These are phyloP conservation scores for Diloba caeruleocephala DNA, from an alignment of 2,888 invertebrate genomes.

Conservation along the genomic window DNA sequence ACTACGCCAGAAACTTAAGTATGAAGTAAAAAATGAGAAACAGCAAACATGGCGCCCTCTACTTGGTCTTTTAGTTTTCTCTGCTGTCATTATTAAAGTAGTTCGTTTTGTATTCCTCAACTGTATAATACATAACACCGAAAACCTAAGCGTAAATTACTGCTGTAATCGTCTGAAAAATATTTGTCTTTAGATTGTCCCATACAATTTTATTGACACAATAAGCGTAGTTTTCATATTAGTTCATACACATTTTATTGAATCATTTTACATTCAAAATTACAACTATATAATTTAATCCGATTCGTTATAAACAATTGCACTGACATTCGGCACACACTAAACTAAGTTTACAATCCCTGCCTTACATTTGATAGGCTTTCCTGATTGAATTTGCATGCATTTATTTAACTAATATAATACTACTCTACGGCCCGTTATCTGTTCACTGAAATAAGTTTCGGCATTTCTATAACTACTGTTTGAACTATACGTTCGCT, in stretches of 20 bases:
- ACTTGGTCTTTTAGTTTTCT: slow-evolving; percentile 19
- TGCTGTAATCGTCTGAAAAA: slow-evolving; percentile 75
- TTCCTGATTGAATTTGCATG: slow-evolving; percentile 26
- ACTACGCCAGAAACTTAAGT: slow-evolving; percentile 14
- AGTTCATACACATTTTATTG: slow-evolving; percentile 56
- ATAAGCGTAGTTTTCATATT: slow-evolving; percentile 74
- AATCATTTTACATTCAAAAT: slow-evolving; percentile 53
- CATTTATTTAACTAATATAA: slow-evolving; percentile 45
- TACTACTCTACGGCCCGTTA: slow-evolving; percentile 48
- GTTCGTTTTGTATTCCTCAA: slow-evolving; percentile 51
- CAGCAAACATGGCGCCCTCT: slow-evolving; percentile 23
- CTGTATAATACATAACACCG: slow-evolving; percentile 65
- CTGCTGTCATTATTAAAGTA: slow-evolving; percentile 19
- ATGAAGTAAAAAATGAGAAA: slow-evolving; percentile 24
- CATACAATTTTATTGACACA: slow-evolving; percentile 73
- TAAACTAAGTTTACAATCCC: slow-evolving; percentile 45
- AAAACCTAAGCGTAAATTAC: slow-evolving; percentile 70
- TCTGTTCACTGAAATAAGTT: slow-evolving; percentile 53
- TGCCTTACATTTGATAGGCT: slow-evolving; percentile 41
- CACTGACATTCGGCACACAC: slow-evolving; percentile 59
- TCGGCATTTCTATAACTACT: no score
- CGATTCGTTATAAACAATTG: slow-evolving; percentile 65
- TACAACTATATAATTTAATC: slow-evolving; percentile 61
- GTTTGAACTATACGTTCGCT: slow-evolving; percentile 17
- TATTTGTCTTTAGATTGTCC: slow-evolving; percentile 68